Base-by-base conservation (phyloP, 2,888 invertebrate genomes). In the Neoitamus cyanurus region DNA sequence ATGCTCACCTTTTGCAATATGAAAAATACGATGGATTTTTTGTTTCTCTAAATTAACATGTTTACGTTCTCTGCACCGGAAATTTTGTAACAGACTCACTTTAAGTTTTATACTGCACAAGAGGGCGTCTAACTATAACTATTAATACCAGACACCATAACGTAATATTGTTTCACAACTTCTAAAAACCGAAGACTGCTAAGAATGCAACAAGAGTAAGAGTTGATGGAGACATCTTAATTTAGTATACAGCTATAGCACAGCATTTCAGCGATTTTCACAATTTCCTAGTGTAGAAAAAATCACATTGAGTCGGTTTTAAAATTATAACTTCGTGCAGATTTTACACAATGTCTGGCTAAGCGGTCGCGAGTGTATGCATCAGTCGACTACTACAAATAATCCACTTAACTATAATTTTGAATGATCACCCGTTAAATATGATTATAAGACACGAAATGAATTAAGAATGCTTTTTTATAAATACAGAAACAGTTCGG, bases 111-210 rank as follows among this genome's bases (percentile, higher is more conserved):
- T 11, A 5, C 25, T 46, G 28, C 25, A 77, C 77, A 20, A 77
- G 9, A 46, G 42, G 42, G n/a, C 28, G 28, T 30, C 46, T 28
- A 42, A 37, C 46, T 37, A 77, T 15, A 77, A 77, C 77, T 77
- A 77, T 77, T 77, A 77, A 77, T 77, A 77, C 77, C 46, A 46
- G 20, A 46, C n/a, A 36, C 36, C 15, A 73, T 20, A 77, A 25
- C 9, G 77, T 77, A 46, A 77, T 46, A 42, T 46, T 37, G 42
- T 77, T 77, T 77, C 77, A 77, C 77, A 46, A 77, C 42, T 77
- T 42, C 46, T 77, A 42, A n/a, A 77, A 77, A 20, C 25, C 13
- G 77, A 36, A 36, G 36, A 36, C 25, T 36, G 77, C 15, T 42
- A 25, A 77, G 77, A 77, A 46, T 73, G 73, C 34, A 73, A 73